Conservation (phyloP, 2,888 invertebrate species). For the Nebria brevicollis region DNA sequence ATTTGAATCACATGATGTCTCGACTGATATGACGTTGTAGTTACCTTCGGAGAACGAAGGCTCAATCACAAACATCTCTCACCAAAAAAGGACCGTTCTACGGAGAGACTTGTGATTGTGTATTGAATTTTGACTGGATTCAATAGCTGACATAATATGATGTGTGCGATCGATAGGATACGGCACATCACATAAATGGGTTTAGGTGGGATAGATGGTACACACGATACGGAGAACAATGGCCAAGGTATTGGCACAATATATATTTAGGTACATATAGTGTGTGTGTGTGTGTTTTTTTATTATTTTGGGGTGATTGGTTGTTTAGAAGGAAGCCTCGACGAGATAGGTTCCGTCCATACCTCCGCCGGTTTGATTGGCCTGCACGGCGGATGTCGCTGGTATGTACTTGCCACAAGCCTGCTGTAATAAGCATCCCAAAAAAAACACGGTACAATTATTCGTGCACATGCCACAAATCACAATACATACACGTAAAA, state of each 20-base stretch:
- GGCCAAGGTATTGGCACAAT: neutral
- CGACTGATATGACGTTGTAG: slow-evolving; percentile 34
- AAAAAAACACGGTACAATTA: neutral
- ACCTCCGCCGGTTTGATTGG: slow-evolving; percentile 82
- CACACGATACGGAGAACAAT: neutral
- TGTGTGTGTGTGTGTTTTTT: neutral
- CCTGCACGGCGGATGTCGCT: slow-evolving; percentile 82
- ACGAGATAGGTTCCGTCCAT: slow-evolving; percentile 88
- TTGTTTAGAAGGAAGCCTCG: slow-evolving; percentile 80
- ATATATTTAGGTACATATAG: neutral
- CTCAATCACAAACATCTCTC: neutral
- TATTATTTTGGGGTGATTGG: neutral
- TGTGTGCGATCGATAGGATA: neutral
- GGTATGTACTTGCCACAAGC: slow-evolving; percentile 90
- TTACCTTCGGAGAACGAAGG: neutral
- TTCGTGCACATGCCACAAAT: neutral
- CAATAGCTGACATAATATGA: neutral
- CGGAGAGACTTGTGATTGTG: neutral
- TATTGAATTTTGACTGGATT: neutral
- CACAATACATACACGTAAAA: neutral
- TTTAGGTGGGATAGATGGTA: neutral
- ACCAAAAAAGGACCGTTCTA: slow-evolving; percentile 17
- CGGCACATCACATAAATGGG: neutral
- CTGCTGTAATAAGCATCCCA: slow-evolving; percentile 65
- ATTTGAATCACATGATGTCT: neutral